phyloP scores from a whole-genome alignment of 2,113 vertebrate species.

The Thinocorus orbignyianus region DNA sequence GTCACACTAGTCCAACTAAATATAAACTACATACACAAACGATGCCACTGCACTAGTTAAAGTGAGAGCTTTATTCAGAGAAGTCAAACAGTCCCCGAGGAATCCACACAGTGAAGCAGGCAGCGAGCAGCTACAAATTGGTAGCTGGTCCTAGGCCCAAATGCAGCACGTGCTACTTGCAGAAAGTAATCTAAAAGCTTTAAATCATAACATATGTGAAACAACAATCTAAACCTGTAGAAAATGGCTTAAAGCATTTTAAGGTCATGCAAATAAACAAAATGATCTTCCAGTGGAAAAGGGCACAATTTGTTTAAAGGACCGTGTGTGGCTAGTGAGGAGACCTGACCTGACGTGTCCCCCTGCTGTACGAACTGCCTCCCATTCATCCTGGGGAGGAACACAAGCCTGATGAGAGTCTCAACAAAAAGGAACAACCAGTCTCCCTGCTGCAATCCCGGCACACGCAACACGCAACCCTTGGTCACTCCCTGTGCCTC shows the following conservation, averaged over 20 bases:
- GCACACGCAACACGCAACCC: neutral
- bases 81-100: neutral
- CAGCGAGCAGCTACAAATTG: neutral
- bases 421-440: neutral
- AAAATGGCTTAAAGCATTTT: neutral
- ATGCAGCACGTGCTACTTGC: neutral
- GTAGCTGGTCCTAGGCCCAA: neutral
- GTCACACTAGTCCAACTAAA: neutral
- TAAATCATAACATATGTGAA: neutral
- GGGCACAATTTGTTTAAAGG: neutral
- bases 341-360: neutral
- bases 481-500: neutral
- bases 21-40: neutral
- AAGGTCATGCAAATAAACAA: neutral
- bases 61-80: neutral
- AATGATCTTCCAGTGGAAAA: neutral
- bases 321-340: accelerated
- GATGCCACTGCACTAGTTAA: neutral
- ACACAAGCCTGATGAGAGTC: neutral
- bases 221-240: neutral
- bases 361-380: neutral
- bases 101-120: neutral
- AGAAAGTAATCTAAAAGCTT: neutral
- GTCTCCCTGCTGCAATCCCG: neutral
- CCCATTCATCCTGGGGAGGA: neutral